Evolutionary conservation across 2,888 invertebrate genomes (phyloP), one percentile per base, ranked within the genome.

Genomic region (Rambutsinella grinnellia): DNA sequence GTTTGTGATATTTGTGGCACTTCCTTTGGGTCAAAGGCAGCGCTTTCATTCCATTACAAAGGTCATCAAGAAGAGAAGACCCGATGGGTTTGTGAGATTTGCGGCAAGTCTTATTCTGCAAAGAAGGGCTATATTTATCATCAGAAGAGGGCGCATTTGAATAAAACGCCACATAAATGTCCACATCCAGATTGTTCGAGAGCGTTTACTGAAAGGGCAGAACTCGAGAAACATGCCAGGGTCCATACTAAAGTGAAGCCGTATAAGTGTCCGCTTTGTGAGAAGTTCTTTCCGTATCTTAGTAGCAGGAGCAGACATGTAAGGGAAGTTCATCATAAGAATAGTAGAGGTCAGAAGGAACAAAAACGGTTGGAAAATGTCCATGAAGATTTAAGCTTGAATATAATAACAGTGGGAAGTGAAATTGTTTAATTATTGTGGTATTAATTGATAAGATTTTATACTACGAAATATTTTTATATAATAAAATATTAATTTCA

Each of bases 161-260:
- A 62, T 23, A 62, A 61, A 10, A 17, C 26, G 15, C 61, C 66
- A 1, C 49, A 61, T 23, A 61, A 67, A 23, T 74, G 74, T 23
- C 15, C 36, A n/a, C n/a, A n/a, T n/a, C n/a, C n/a, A n/a, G n/a
- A 54, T 17, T 78, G 78, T 46, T 26, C 49, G 2, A 69, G 36
- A 26, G 44, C 47, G 2, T 78, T 49, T 49, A 8, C 47, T 1
- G 47, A 23, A 17, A 53, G 24, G 10, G n/a, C n/a, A 0, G 65
- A 74, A 3, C 28, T 68, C 15, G 21, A 0, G n/a, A 63, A 61
- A 27, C 78, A 78, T 26, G 3, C 54, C 13, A 13, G 70, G 27
- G 61, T 13, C 1, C 78, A 78, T 27, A 69, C 60, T 6, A 66
- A 61, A 19, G 51, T 54, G 27, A 78, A 74, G 19, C 78, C 74